Percentiles rank a stretch among this genome's conserved stretches.
phyloP scores from a whole-genome alignment of 1,140 invertebrate genomes.

The Pogonognathellus flavescens region DNA sequence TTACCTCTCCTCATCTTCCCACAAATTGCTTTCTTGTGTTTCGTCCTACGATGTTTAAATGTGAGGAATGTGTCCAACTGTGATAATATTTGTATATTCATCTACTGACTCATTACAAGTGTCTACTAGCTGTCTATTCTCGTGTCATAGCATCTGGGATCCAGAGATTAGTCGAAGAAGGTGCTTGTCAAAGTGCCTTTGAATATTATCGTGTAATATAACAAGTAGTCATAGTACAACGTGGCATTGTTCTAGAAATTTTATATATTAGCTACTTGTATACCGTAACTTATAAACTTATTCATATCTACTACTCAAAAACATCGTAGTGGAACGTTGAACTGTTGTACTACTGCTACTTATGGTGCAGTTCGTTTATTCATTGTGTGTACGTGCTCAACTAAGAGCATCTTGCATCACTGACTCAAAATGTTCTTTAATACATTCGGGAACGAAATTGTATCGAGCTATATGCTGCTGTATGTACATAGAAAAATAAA shows the following conservation, averaged over 20 bases:
- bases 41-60: neutral
- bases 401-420: no score
- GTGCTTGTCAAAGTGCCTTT: slow-evolving; percentile 26
- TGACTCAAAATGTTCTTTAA: no score
- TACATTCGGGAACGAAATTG: no score
- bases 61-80: slow-evolving; percentile 42
- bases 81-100: slow-evolving; percentile 47
- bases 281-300: neutral
- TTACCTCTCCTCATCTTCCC: neutral
- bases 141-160: slow-evolving; percentile 9
- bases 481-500: no score
- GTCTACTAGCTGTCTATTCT: slow-evolving; percentile 16
- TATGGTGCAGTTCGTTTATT: no score
- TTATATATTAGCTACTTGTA: neutral
- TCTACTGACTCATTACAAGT: slow-evolving; percentile 20
- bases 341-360: no score
- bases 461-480: no score
- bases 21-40: slow-evolving; percentile 40
- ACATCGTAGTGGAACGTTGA: no score
- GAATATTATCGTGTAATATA: slow-evolving; percentile 1
- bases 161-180: slow-evolving; percentile 20
- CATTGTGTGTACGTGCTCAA: no score
- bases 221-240: neutral
- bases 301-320: neutral
- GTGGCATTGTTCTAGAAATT: neutral